phyloP scores from a whole-genome alignment of 1,140 invertebrate genomes.

The Sinella curviseta region DNA sequence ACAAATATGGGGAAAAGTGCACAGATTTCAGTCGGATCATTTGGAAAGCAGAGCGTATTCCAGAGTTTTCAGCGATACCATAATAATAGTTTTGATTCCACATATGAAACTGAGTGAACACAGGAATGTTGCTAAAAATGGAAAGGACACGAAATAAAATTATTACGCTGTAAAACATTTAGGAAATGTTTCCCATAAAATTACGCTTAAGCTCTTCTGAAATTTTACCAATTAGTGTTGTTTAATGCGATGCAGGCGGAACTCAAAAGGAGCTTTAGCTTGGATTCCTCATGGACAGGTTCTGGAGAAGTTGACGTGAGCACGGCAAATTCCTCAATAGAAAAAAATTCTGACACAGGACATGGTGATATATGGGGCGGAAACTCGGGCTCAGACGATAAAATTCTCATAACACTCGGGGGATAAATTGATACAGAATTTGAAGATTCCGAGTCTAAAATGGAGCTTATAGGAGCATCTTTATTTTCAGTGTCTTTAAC shows the following conservation, averaged over 20 bases:
- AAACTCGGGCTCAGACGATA: slow-evolving; percentile 24
- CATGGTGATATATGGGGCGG: slow-evolving; percentile 56
- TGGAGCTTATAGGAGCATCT: background rate
- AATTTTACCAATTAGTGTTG: slow-evolving; percentile 75
- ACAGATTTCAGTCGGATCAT: slow-evolving; percentile 81
- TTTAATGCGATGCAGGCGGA: slow-evolving; percentile 78
- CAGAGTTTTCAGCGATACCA: slow-evolving; percentile 68
- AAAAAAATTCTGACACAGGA: slow-evolving; percentile 70
- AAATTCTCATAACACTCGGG: background rate
- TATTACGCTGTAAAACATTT: background rate
- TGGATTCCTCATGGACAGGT: slow-evolving; percentile 71
- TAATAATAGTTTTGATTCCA: slow-evolving; percentile 82
- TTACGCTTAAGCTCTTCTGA: slow-evolving; percentile 1
- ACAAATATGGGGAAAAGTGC: slow-evolving; percentile 76
- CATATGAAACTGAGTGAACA: slow-evolving; percentile 83
- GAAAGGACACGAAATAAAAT: too few relatives aligned
- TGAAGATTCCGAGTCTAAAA: background rate
- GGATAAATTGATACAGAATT: background rate
- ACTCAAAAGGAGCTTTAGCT: slow-evolving; percentile 81
- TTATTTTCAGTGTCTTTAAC: background rate
- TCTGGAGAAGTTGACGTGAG: slow-evolving; percentile 64
- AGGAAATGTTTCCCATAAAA: slow-evolving; percentile 8
- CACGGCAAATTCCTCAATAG: slow-evolving; percentile 79
- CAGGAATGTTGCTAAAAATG: slow-evolving; percentile 69
- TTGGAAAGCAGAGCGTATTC: slow-evolving; percentile 76